These are phyloP conservation scores for Macrosiphum euphorbiae DNA, from an alignment of 2,888 invertebrate species.

Conservation along the genomic window DNA sequence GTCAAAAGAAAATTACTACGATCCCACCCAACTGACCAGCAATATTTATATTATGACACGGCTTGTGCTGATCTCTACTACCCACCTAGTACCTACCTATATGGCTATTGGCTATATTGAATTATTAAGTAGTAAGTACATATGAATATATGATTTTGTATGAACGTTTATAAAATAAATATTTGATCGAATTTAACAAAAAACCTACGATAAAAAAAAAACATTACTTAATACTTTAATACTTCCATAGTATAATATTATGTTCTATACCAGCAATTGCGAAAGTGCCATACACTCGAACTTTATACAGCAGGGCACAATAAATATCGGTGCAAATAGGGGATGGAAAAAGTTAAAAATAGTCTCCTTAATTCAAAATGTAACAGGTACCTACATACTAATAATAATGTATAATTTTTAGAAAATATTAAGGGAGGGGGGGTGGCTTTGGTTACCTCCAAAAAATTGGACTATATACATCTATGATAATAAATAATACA, in stretches of 20 bases:
- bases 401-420: background rate
- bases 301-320: background rate
- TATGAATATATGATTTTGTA: background rate
- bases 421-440: background rate
- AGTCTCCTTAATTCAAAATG: background rate
- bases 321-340: background rate
- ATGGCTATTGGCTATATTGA: background rate
- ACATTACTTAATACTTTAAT: background rate
- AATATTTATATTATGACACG: too few species aligned
- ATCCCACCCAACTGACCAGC: too few species aligned
- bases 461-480: background rate
- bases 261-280: background rate
- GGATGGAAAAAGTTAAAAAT: too few species aligned
- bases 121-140: background rate
- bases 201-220: background rate
- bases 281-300: background rate
- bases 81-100: too few species aligned
- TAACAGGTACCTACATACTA: background rate
- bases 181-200: background rate
- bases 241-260: background rate
- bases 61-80: too few species aligned
- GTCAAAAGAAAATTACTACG: too few species aligned
- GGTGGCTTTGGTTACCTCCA: background rate
- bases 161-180: background rate
- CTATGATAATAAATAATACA: background rate